Evolutionary conservation across 2,113 vertebrate genomes (phyloP), one percentile per base, ranked within the genome.

Genomic region (Phainopepla nitens): DNA sequence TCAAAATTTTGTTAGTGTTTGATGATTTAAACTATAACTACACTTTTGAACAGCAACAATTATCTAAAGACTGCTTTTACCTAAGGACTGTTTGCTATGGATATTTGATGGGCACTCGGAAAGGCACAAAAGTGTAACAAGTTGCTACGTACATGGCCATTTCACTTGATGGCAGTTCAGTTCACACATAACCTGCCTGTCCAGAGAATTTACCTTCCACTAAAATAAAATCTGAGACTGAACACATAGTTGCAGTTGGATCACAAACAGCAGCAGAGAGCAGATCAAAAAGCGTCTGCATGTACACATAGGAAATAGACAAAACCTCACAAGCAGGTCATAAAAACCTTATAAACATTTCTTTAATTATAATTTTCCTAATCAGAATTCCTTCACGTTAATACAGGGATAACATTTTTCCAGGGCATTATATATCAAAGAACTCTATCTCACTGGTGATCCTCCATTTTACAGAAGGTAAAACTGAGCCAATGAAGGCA

Each of bases 371-470:
- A 7, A 28, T 72, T 76, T 91, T 82, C 28, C 54, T 42, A 14
- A 56, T n/a, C 36, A 14, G 7, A 73, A 66, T 66, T 62, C 24
- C 28, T 87, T 68, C 24, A 28, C 15, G 29, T 75, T 54, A 89
- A 61, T 19, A 65, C 2, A 75, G 9, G 13, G 15, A 35, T 57
- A 87, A 50, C 7, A 22, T 29, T 83, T 65, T 42, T 49, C 35
- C 31, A 69, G 25, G 45, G n/a, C 5, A 33, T 23, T 56, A 3
- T 3, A 50, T 1, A 0, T 7, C 3, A 13, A 66, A 80, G 39
- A 49, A 11, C 33, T 33, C 27, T 9, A n/a, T 41, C 69, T 86
- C 0, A 0, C 11, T 53, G n/a, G 39, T 64, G 36, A 75, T 11
- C 18, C 51, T 41, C 22, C 17, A 65, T 78, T 89, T 53, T 80